These are phyloP conservation scores for Drosophila melanosoma DNA, from an alignment of 2,888 invertebrate species.

Conservation along the genomic window DNA sequence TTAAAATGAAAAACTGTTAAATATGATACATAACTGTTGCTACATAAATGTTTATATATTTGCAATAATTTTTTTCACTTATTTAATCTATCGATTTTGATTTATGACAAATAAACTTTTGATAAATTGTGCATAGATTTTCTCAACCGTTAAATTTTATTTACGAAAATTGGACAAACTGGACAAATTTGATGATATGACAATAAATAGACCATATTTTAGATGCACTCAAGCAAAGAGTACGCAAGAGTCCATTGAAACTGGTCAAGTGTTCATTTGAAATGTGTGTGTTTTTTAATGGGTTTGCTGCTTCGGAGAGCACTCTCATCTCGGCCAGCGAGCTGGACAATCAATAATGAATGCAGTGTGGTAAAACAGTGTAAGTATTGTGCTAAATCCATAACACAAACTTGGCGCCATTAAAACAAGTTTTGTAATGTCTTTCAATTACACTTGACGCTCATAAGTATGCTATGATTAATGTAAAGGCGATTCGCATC, in stretches of 20 bases:
- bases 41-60: background rate
- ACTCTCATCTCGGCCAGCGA: background rate
- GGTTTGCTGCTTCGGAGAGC: slow-evolving; percentile 4
- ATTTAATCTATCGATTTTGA: background rate
- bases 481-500: slow-evolving; percentile 62
- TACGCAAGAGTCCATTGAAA: slow-evolving; percentile 22
- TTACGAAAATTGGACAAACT: background rate
- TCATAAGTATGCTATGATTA: slow-evolving; percentile 80
- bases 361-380: slow-evolving; percentile 5
- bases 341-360: slow-evolving; percentile 39
- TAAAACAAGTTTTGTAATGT: slow-evolving; percentile 78
- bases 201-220: background rate
- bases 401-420: slow-evolving; percentile 67
- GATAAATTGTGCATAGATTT: background rate
- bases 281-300: slow-evolving; percentile 21
- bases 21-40: background rate
- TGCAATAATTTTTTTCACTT: background rate
- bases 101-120: background rate
- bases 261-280: background rate
- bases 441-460: slow-evolving; percentile 77
- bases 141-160: background rate
- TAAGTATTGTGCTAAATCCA: slow-evolving; percentile 62
- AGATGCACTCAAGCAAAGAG: slow-evolving; percentile 5
- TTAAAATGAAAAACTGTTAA: background rate
- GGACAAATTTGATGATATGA: background rate